Base-by-base conservation (phyloP, 2,888 invertebrate genomes). In the Netelia fuscicornis region DNA sequence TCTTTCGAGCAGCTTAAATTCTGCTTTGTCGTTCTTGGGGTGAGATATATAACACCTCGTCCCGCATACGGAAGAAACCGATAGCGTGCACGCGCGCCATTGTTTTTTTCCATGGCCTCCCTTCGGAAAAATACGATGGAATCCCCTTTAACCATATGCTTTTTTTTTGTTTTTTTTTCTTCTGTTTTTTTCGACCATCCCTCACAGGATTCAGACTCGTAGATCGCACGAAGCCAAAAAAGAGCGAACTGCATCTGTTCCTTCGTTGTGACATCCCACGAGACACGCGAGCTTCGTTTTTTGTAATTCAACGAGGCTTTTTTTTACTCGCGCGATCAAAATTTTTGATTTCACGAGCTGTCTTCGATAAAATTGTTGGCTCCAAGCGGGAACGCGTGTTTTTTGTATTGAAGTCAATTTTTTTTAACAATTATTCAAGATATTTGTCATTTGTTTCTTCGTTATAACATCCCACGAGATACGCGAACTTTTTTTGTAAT, bases 241-340 rank as follows among this genome's bases (percentile, higher is more conserved):
- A 67, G 54, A 75, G 17, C 65, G 42, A 76, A 54, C 13, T 42
- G 76, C 67, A 81, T 75, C 75, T 76, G 81, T 76, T 56, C 67
- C 58, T 67, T 48, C 42, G 42, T 23, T 9, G 25, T 25, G 25
- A 74, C 62, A 62, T 62, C 25, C 37, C 9, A 30, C 30, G 60
- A 48, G 62, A 60, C 9, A 62, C 25, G 11, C 48, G 30, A 62
- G 2, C 42, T 64, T 60, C 62, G 42, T 54, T 58, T 52, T 9
- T 70, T 48, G 10, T 25, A 70, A 10, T 70, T 9, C 68, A 68
- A n/a, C 48, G 25, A 48, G 25, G 30, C 25, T 10, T 54, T 54
- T 56, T 54, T 70, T 70, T 56, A 37, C 17, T 13, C 25, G 44
- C 52, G 9, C n/a, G 1, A 6, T 42, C 17, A 13, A n/a, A 13